phyloP scores from a whole-genome alignment of 2,113 vertebrate genomes.

The Notothenia coriiceps region DNA sequence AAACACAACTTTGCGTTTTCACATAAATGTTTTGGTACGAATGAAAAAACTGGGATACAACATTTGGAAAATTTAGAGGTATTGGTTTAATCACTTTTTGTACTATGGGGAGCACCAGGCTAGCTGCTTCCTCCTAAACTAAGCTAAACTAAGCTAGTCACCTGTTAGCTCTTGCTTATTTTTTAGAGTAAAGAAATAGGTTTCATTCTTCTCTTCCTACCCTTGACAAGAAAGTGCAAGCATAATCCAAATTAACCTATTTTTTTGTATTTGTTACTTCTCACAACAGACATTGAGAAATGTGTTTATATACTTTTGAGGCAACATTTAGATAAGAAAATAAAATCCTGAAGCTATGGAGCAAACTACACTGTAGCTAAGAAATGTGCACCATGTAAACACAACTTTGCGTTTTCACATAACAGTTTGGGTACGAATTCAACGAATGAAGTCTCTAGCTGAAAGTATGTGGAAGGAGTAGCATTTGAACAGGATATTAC shows the following conservation, averaged over 20 bases:
- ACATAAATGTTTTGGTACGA: neutral
- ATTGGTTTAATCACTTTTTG: neutral
- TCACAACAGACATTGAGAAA: too few relatives aligned
- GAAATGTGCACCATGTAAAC: neutral
- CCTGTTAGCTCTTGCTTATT: neutral
- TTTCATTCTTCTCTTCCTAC: neutral
- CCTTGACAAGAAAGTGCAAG: neutral
- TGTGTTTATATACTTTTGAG: too few relatives aligned
- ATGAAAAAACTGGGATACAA: too few relatives aligned
- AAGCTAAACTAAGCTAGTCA: neutral
- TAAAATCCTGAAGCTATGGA: neutral
- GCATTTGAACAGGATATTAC: too few relatives aligned
- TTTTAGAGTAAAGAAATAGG: neutral
- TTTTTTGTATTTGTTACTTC: too few relatives aligned
- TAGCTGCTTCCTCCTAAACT: neutral
- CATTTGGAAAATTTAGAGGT: too few relatives aligned
- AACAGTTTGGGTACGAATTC: neutral
- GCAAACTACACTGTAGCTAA: neutral
- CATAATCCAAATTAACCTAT: neutral
- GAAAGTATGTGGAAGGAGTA: too few relatives aligned
- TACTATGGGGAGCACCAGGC: too few relatives aligned
- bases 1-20: neutral
- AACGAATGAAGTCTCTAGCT: too few relatives aligned
- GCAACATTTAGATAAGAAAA: neutral
- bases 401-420: neutral